Percentiles rank a stretch among this genome's conserved stretches.
Conservation (phyloP, 2,888 invertebrate species). For the Trissolcus brochymenae region DNA sequence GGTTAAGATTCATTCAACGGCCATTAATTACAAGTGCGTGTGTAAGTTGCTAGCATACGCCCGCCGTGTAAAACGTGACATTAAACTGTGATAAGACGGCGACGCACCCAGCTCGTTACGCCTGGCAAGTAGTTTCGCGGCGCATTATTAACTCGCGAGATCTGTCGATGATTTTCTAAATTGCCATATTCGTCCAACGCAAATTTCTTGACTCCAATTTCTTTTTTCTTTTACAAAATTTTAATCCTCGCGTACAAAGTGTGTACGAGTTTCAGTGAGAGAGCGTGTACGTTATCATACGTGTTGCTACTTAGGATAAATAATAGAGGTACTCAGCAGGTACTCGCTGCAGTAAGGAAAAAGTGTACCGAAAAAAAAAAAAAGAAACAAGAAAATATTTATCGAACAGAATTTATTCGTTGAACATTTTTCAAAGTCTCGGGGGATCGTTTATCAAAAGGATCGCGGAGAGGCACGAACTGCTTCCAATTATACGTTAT, state of each 20-base stretch:
- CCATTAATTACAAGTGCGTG: constrained; percentile 49
- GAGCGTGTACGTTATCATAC: constrained; percentile 3
- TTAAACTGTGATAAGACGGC: constrained; percentile 63
- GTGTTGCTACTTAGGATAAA: constrained; percentile 1
- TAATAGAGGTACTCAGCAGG: background rate
- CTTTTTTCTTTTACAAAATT: background rate
- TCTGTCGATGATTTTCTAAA: constrained; percentile 64
- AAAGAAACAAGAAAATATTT: too few species aligned
- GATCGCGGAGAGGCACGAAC: background rate
- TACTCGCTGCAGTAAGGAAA: too few species aligned
- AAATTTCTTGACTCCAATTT: constrained; percentile 23
- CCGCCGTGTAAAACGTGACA: constrained; percentile 58
- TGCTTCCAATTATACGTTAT: constrained; percentile 11
- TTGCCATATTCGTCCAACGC: constrained; percentile 51
- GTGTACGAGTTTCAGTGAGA: background rate
- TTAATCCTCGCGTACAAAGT: background rate
- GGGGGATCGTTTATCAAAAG: constrained; percentile 1
- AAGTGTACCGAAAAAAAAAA: too few species aligned
- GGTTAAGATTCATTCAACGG: constrained; percentile 45
- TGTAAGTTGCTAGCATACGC: constrained; percentile 45
- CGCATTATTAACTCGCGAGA: constrained; percentile 58
- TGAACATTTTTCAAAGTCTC: constrained; percentile 1
- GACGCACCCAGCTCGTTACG: constrained; percentile 60
- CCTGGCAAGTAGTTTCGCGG: constrained; percentile 52
- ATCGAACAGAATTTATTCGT: too few species aligned